Base-by-base conservation (phyloP, 1,140 invertebrate species). In the Lepidotrigona ventralis region DNA sequence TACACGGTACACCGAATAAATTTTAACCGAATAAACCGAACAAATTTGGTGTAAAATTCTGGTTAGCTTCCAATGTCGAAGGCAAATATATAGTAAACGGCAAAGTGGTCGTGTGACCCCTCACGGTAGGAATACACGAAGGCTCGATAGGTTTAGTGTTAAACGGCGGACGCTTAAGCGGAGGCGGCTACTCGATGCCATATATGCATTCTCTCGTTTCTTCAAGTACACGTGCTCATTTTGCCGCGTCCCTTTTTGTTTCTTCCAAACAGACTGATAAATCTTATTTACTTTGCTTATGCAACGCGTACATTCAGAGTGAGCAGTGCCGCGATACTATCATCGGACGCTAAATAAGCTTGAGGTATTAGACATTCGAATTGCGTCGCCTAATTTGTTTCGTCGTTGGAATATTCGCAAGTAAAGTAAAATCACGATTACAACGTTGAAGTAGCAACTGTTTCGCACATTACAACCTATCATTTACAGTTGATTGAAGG, bases 231-330 rank as follows among this genome's bases (percentile, higher is more conserved):
- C 66, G 17, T 26, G 11, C 26, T 33, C 53, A 0, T 19, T 4
- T 53, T 39, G 54, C 14, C 12, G 54, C 12, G 29, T 17, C 6
- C 39, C 54, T n/a, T 39, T 39, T 39, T 8, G 39, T 8, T 5
- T 46, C 6, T 64, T 15, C 14, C 21, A 54, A 68, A 78, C 6
- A 54, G 68, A 78, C 6, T 9, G 51, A 15, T 26, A 60, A 29
- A 53, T 53, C 66, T 46, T 69, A 70, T 19, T 63, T 80, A 73
- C 19, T 15, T 70, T 79, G 60, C 39, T 53, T 72, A 51, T 69
- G 51, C 2, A n/a, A 60, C 26, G 54, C 5, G 23, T 8, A 23
- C n/a, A 39, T 21, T 29, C 19, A 33, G 23, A 33, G 8, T 46
- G 46, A 53, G 39, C 21, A 23, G 12, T 46, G 66, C 23, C 14